Conservation (phyloP, 2,113 vertebrate genomes). For the Probosciger aterrimus region DNA sequence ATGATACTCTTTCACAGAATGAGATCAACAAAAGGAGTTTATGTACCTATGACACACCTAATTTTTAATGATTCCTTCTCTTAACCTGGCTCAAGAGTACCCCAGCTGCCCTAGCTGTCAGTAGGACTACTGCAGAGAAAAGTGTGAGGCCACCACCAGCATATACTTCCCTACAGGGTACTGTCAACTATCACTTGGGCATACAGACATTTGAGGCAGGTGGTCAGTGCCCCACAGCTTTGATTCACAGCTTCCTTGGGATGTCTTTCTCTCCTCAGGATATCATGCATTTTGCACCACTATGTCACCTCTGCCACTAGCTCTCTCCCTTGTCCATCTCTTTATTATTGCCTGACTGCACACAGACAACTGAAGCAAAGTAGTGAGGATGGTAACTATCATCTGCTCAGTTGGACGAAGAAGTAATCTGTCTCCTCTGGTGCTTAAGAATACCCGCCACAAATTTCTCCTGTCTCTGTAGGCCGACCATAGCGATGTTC, state of each 20-base stretch:
- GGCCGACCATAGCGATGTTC: fast-evolving
- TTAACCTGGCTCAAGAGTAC: neutral
- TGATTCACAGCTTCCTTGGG: neutral
- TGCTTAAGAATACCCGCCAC: neutral
- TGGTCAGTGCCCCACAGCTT: neutral
- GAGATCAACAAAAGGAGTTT: neutral
- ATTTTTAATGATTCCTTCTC: neutral
- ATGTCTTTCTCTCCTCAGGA: neutral
- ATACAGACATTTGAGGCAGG: neutral
- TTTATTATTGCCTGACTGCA: neutral
- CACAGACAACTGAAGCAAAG: neutral
- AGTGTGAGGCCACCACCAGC: neutral
- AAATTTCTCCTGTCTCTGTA: neutral
- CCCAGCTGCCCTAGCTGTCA: neutral
- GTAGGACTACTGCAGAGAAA: neutral
- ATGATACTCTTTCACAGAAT: neutral
- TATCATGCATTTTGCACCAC: neutral
- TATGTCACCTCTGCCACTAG: neutral
- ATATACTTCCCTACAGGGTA: neutral
- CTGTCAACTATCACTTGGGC: neutral
- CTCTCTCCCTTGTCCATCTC: neutral
- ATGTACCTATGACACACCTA: neutral
- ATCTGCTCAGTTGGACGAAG: neutral
- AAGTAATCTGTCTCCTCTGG: neutral
- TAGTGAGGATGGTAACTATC: neutral